Evolutionary conservation across 2,113 vertebrate genomes (phyloP).

Genomic region (Balaenoptera acutorostrata): DNA sequence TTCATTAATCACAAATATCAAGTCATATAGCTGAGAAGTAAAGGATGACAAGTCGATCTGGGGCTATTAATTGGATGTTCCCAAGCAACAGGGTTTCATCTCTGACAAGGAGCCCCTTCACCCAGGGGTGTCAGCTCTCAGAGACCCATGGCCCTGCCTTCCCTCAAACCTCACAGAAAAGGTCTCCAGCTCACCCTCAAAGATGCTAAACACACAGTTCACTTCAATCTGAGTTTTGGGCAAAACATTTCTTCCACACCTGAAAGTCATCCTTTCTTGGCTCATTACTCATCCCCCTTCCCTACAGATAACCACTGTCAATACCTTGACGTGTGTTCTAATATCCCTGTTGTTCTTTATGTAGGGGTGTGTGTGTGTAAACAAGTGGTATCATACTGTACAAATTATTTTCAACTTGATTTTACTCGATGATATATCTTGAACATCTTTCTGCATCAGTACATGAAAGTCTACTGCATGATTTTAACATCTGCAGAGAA

Average conservation of each 20-base stretch:
- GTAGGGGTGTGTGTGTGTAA: background rate
- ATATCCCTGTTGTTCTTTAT: background rate
- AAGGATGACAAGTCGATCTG: background rate
- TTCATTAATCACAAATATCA: conserved; percentile 26
- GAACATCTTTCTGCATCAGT: background rate
- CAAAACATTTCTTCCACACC: background rate
- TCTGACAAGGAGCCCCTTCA: background rate
- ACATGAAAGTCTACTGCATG: background rate
- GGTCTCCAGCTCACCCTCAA: background rate
- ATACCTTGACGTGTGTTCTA: background rate
- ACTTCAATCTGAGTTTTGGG: background rate
- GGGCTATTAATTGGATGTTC: background rate
- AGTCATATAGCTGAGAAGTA: background rate
- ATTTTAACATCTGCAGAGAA: background rate
- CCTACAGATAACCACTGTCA: background rate
- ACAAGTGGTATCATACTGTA: background rate
- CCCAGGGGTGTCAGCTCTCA: background rate
- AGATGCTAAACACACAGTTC: background rate
- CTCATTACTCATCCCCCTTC: background rate
- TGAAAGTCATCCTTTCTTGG: background rate
- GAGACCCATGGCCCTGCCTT: background rate
- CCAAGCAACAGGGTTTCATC: background rate
- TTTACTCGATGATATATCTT: background rate
- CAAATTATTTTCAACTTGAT: background rate
- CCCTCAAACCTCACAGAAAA: background rate